Evolutionary conservation across 2,113 vertebrate genomes (phyloP), one percentile per base, ranked within the genome.

Genomic region (Lethenteron camtschaticum): DNA sequence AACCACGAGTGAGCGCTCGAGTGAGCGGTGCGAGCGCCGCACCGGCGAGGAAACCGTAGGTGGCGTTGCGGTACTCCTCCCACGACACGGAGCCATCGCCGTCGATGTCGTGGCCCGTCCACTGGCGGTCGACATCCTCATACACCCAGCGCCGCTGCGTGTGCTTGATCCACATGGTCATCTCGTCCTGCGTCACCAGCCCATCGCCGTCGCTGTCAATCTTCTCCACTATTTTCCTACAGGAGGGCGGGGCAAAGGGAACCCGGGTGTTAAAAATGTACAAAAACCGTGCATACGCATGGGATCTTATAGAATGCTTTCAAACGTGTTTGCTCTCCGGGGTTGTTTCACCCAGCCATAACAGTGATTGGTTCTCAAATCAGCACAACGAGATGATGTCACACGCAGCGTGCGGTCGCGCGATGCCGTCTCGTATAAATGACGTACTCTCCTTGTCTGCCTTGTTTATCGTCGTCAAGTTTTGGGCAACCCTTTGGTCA

Each of bases 11-110:
- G 41, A 41, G 41, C 41, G 41, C 41, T 41, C 41, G 41, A 41
- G 41, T 5, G 41, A 41, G 41, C 41, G 41, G 41, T 41, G 41
- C 41, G 41, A 41, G 41, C 41, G 41, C 41, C 63, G n/a, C 24
- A 97, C 94, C 91, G 70, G 95, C 77, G 75, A 89, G 83, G 78
- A 89, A 92, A 75, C 94, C 88, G 72, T 96, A 99, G 73, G 91
- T 95, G 81, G 90, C 91, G 71, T 99, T 99, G 80, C 85, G 91
- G 75, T 99, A 99, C 59, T 99, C 94, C 71, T 96, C 91, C 94
- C 94, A 99, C 69, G 89, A 87, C 69, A 99, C 81, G 58, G 86
- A 76, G 12, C 80, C 81, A 24, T 99, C 94, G 72, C 83, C 85
- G 16, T 95, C 87, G 73, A 99, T 85, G 82, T 99, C 94, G 8